Evolutionary conservation across 2,888 invertebrate genomes (phyloP).

Genomic region (Phyto melanocephala): DNA sequence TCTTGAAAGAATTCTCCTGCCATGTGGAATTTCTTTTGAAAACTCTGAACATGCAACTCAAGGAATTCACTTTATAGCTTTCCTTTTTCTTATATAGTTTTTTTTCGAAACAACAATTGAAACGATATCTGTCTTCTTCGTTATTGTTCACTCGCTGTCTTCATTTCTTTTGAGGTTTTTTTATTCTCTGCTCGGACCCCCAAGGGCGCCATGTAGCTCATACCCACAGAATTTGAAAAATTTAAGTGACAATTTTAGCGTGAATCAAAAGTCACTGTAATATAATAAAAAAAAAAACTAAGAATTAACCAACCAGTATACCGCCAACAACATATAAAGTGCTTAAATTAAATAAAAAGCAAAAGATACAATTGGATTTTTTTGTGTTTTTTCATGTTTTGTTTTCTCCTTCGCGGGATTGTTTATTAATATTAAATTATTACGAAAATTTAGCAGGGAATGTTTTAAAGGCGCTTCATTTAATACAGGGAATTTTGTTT

Average conservation of each 20-base stretch:
- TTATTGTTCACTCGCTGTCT: not conserved
- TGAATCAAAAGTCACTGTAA: constrained; percentile 57
- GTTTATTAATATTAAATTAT: constrained; percentile 48
- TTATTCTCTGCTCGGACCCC: constrained; percentile 48
- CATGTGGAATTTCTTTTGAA: constrained; percentile 63
- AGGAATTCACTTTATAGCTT: constrained; percentile 53
- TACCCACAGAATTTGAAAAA: constrained; percentile 61
- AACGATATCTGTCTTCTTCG: constrained; percentile 44
- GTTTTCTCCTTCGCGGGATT: not conserved
- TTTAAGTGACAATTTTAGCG: constrained; percentile 64
- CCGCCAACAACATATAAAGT: constrained; percentile 33
- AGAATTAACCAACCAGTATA: not conserved
- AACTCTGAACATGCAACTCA: constrained; percentile 45
- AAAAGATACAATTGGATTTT: constrained; percentile 32
- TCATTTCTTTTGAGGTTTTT: constrained; percentile 21
- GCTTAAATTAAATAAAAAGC: constrained; percentile 52
- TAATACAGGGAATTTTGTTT: constrained; percentile 45
- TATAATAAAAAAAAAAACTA: constrained; percentile 22
- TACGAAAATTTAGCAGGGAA: constrained; percentile 39
- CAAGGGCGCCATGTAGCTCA: constrained; percentile 63
- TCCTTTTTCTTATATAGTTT: constrained; percentile 11
- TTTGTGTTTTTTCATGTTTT: not conserved
- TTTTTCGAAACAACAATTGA: constrained; percentile 26
- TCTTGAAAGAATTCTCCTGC: constrained; percentile 20
- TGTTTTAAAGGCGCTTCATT: constrained; percentile 53